phyloP scores from a whole-genome alignment of 2,113 vertebrate genomes.

The Smithornis capensis region DNA sequence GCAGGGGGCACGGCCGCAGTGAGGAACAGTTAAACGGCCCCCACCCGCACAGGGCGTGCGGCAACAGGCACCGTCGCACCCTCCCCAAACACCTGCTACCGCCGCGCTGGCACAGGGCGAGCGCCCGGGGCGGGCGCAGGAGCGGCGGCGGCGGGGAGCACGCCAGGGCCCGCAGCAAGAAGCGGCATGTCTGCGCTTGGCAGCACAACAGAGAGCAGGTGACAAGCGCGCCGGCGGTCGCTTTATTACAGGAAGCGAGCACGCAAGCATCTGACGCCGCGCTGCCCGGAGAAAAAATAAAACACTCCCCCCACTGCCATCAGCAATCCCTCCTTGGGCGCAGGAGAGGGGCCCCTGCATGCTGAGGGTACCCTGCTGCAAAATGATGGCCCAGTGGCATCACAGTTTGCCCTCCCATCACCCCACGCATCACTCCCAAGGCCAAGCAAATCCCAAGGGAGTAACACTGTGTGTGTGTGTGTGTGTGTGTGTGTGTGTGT shows the following conservation, averaged over 20 bases:
- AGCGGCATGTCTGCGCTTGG: slow-evolving; percentile 61
- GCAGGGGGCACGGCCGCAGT: background rate
- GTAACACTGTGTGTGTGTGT: background rate
- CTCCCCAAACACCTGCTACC: slow-evolving; percentile 66
- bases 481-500: background rate
- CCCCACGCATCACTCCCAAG: background rate
- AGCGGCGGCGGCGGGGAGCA: background rate
- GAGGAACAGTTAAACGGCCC: slow-evolving; percentile 27
- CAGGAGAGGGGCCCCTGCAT: background rate
- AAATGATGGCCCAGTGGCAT: background rate
- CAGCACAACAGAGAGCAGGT: slow-evolving; percentile 54
- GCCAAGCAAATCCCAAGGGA: background rate
- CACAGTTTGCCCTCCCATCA: background rate
- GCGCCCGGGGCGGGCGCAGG: slow-evolving; percentile 11
- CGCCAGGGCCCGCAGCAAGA: slow-evolving; percentile 50
- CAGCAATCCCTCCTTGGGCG: background rate
- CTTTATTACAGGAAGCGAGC: slow-evolving; percentile 44
- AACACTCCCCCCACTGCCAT: background rate
- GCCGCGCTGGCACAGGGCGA: slow-evolving; percentile 15
- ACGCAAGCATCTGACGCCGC: slow-evolving; percentile 6
- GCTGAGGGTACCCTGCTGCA: background rate
- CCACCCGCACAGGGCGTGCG: background rate
- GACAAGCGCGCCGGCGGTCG: slow-evolving; percentile 38
- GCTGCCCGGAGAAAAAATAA: background rate
- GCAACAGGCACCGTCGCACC: slow-evolving; percentile 29